Evolutionary conservation across 1,140 invertebrate genomes (phyloP), one percentile per base, ranked within the genome.

Genomic region (Sinella curviseta): DNA sequence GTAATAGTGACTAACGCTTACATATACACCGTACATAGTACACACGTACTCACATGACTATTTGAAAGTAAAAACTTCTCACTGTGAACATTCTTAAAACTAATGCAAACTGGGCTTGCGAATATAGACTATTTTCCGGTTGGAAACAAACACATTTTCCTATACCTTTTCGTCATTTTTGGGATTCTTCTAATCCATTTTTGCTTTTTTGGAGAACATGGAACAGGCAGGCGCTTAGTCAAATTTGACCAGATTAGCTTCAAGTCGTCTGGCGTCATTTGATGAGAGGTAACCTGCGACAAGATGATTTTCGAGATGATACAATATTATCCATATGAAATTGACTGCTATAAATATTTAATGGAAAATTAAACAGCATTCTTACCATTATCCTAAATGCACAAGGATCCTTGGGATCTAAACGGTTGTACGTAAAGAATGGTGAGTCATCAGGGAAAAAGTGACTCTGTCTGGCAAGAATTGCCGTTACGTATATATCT

Each of bases 401-500:
- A 20, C 39, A 48, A 20, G 39, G 39, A 48, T 80, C 81, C 73
- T 82, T 82, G 16, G 83, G 80, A 55, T 84, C 80, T 24, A 82
- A 78, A 74, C 87, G 88, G 26, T 87, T 80, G 83, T 91, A 92
- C 78, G 89, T 90, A 80, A 92, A 92, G 16, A 89, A 90, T n/a
- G 88, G 85, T 85, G 91, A 88, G 86, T 90, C 89, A 1, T 86
- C 83, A 1, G 90, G 90, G 48, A 85, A 86, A 8, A 91, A 84
- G 74, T 88, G 87, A 8, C 88, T 88, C 57, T 84, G 84, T 70
- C 86, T 87, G 0, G 90, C 89, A 80, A 90, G 89, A 48, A 91
- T 84, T 35, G 87, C 87, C 86, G 81, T 75, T 77, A 87, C 48
- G 85, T 92, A 97, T 70, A 96, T 92, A 85, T 96, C 95, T 85